A percentile compares a stretch with the other conserved stretches of the same genome.
These are phyloP conservation scores for Neodiprion pinetum DNA, from an alignment of 1,140 invertebrate species.

Conservation along the genomic window DNA sequence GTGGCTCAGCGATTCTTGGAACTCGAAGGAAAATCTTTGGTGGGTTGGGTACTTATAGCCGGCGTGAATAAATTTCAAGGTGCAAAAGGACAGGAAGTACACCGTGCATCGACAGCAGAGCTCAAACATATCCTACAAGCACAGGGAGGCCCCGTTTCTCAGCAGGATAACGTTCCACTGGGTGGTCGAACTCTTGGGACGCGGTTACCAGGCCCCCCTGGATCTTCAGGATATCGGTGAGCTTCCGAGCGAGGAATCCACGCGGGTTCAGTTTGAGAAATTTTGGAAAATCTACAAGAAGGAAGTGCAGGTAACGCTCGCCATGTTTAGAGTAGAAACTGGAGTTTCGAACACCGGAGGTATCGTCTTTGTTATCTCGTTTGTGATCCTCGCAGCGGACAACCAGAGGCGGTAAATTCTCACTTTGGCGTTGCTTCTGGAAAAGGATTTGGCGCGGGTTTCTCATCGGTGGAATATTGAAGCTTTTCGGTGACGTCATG, in stretches of 20 bases:
- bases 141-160: constrained; percentile 35
- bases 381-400: constrained; percentile 27
- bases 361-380: constrained; percentile 1
- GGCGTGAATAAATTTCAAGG: constrained; percentile 22
- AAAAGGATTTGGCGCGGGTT: constrained; percentile 76
- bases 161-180: constrained; percentile 78
- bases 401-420: constrained; percentile 40
- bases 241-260: constrained; percentile 70
- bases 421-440: constrained; percentile 74
- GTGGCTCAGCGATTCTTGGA: no score
- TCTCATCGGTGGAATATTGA: constrained; percentile 74
- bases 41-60: no score
- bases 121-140: constrained; percentile 34
- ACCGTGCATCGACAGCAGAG: constrained; percentile 24
- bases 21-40: no score
- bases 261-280: constrained; percentile 62
- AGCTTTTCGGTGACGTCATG: constrained; percentile 78
- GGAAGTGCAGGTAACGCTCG: constrained; percentile 34
- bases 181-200: constrained; percentile 71
- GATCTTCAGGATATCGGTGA: constrained; percentile 75
- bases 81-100: constrained; percentile 35
- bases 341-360: neutral
- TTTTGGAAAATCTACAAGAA: constrained; percentile 62
- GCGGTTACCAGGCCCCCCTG: constrained; percentile 71
- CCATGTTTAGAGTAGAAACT: no score